These are phyloP conservation scores for Drosophila tripunctata DNA, from an alignment of 2,888 invertebrate genomes.

Conservation along the genomic window DNA sequence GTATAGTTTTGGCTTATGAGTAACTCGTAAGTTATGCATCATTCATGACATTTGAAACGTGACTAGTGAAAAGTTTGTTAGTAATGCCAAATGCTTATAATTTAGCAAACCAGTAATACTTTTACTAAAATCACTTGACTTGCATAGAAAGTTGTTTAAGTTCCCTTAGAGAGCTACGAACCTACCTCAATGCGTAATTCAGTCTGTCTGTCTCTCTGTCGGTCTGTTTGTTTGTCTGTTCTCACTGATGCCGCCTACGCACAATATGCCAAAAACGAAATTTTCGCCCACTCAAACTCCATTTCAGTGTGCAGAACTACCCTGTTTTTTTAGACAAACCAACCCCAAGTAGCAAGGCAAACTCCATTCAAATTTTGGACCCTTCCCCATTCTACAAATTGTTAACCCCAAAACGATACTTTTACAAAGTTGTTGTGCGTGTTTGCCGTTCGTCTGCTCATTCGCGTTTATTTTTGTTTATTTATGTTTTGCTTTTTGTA, in stretches of 20 bases:
- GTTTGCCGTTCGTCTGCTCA: constrained; percentile 48
- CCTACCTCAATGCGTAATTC: constrained; percentile 67
- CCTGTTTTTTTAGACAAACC: constrained; percentile 4
- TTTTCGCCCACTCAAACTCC: constrained; percentile 34
- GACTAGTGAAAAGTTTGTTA: background rate
- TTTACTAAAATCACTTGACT: background rate
- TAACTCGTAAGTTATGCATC: constrained; percentile 25
- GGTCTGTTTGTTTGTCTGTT: background rate
- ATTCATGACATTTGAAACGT: constrained; percentile 25
- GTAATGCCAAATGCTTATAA: constrained; percentile 3
- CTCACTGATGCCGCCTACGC: constrained; percentile 35
- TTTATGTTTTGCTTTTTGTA: constrained; percentile 78
- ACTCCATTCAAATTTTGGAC: constrained; percentile 26
- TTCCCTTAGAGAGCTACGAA: constrained; percentile 30
- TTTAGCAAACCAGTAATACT: background rate
- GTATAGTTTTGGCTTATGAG: constrained; percentile 12
- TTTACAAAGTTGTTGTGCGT: constrained; percentile 30
- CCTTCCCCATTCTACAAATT: constrained; percentile 56
- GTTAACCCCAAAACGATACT: constrained; percentile 51
- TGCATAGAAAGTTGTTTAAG: background rate
- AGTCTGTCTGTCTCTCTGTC: constrained; percentile 26
- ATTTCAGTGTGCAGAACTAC: constrained; percentile 1
- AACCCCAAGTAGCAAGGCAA: constrained; percentile 31
- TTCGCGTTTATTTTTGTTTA: constrained; percentile 80
- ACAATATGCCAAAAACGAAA: constrained; percentile 61